These are phyloP conservation scores for Calameuta pallipes DNA, from an alignment of 2,888 invertebrate genomes.

Conservation along the genomic window DNA sequence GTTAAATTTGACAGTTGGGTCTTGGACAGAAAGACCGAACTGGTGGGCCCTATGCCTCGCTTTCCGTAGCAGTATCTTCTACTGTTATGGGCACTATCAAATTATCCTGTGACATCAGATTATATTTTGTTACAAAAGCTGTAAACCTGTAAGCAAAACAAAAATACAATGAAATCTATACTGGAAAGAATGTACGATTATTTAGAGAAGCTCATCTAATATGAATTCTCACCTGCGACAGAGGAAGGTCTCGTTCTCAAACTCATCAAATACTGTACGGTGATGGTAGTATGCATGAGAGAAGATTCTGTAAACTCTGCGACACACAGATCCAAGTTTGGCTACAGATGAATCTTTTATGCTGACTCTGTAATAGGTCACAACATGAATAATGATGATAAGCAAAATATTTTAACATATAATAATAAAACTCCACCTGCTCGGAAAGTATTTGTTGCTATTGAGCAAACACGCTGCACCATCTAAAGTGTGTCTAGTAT, in stretches of 20 bases:
- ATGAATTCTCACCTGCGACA: conserved; percentile 74
- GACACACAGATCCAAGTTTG: conserved; percentile 97
- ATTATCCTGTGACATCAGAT: conserved; percentile 98
- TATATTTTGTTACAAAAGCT: conserved; percentile 97
- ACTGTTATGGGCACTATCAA: conserved; percentile 97
- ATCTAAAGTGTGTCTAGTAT: conserved; percentile 97
- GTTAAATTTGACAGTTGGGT: conserved; percentile 12
- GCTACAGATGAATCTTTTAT: conserved; percentile 99
- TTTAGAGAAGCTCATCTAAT: not conserved
- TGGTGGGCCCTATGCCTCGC: conserved; percentile 47
- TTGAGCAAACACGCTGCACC: conserved; percentile 98
- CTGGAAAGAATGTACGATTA: not conserved
- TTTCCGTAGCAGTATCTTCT: conserved; percentile 70
- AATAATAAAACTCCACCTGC: conserved; percentile 75
- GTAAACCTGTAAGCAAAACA: conserved; percentile 77
- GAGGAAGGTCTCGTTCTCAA: conserved; percentile 95
- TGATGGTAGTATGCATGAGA: conserved; percentile 99
- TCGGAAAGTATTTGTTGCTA: conserved; percentile 99
- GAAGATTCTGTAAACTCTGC: conserved; percentile 98
- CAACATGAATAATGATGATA: not conserved
- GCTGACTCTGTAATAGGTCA: conserved; percentile 81
- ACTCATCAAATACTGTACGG: conserved; percentile 95
- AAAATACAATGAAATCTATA: not conserved
- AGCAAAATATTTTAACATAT: conserved; percentile 6
- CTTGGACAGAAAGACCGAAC: not conserved